phyloP scores from a whole-genome alignment of 2,113 vertebrate species.

The Mirza zaza region DNA sequence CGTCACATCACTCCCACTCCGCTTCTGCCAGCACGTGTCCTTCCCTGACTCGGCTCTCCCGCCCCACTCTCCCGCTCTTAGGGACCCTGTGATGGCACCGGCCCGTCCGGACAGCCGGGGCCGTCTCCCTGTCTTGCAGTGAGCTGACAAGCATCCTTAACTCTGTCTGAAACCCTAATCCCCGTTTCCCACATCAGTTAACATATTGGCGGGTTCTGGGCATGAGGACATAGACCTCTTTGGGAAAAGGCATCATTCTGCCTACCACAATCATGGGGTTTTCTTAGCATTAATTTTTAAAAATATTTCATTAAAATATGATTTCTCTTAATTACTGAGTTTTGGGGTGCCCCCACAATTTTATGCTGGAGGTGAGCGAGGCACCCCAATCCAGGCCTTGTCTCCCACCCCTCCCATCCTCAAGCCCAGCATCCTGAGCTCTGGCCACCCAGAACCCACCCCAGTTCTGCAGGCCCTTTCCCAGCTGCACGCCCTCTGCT shows the following conservation, averaged over 20 bases:
- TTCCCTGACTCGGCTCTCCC: background rate
- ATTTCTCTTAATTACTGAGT: background rate
- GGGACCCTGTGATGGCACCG: background rate
- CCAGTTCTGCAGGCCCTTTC: background rate
- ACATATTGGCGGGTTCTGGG: background rate
- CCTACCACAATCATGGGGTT: background rate
- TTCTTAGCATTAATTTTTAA: slow-evolving; percentile 15
- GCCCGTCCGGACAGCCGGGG: background rate
- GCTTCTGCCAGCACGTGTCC: too few species aligned
- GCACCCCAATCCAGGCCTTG: background rate
- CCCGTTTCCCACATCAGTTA: background rate
- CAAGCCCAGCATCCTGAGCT: background rate
- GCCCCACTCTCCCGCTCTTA: background rate
- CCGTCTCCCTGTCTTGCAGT: background rate
- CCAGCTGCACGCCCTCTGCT: background rate
- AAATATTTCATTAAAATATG: background rate
- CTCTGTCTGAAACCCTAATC: background rate
- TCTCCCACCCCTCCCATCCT: background rate
- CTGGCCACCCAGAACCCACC: background rate
- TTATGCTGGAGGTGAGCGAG: background rate
- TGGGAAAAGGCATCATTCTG: background rate
- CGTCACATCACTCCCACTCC: background rate
- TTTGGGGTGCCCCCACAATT: background rate
- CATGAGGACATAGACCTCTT: background rate
- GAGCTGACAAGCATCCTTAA: background rate